phyloP scores from a whole-genome alignment of 64 coral and sea anemone species.

The Astreopora myriophthalma region DNA sequence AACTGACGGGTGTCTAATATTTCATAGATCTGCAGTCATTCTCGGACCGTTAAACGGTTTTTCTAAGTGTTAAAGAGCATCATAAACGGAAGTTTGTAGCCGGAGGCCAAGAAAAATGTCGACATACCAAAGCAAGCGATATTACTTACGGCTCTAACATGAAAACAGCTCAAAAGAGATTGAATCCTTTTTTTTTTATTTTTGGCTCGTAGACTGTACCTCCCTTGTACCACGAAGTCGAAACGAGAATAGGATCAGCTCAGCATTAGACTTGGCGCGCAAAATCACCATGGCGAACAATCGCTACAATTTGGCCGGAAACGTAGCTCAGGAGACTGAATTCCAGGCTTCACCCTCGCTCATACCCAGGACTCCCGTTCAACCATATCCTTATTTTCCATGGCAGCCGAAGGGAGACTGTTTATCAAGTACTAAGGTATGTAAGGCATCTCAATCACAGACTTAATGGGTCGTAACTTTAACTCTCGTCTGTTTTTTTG shows the following conservation, averaged over 20 bases:
- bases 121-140: too few species aligned
- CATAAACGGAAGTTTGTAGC: too few species aligned
- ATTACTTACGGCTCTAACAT: too few species aligned
- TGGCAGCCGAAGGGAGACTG: constrained; percentile 60
- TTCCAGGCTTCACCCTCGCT: constrained; percentile 25
- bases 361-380: constrained; percentile 59
- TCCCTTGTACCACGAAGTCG: constrained; percentile 27
- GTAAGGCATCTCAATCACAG: not conserved
- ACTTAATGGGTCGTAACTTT: too few species aligned
- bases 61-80: too few species aligned
- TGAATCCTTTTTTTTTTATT: not conserved
- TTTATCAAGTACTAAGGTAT: constrained; percentile 79
- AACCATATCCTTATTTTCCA: constrained; percentile 45
- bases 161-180: too few species aligned
- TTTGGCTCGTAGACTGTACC: constrained; percentile 57
- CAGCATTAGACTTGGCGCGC: constrained; percentile 72
- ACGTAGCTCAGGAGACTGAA: not conserved
- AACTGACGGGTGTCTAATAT: too few species aligned
- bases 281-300: constrained; percentile 85
- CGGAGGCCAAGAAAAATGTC: too few species aligned
- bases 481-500: too few species aligned
- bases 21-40: too few species aligned
- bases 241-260: constrained; percentile 54
- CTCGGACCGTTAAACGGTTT: too few species aligned
- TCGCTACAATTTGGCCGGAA: constrained; percentile 55